Evolutionary conservation across 2,113 vertebrate species (phyloP).

Genomic region (Melierax canorus): DNA sequence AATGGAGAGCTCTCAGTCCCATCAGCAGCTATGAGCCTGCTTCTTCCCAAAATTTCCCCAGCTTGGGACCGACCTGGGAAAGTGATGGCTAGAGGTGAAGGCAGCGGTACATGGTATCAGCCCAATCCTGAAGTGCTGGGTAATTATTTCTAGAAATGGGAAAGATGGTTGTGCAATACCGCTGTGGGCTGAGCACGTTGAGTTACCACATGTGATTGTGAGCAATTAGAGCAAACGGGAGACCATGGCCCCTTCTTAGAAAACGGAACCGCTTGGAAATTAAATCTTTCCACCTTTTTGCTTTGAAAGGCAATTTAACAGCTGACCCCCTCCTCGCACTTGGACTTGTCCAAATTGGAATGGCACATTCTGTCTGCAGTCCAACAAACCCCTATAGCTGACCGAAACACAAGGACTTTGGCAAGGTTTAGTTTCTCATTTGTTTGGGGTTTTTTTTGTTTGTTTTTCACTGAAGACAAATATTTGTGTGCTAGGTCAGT

Average conservation of each 20-base stretch:
- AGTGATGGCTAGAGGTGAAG: neutral
- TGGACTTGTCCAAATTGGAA: neutral
- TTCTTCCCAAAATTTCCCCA: neutral
- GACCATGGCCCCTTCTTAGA: neutral
- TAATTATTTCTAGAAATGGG: neutral
- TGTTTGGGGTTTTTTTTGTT: neutral
- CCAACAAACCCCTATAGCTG: neutral
- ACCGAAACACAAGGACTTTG: neutral
- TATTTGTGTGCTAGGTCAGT: neutral
- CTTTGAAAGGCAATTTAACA: conserved; percentile 38
- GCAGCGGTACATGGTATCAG: neutral
- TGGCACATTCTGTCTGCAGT: neutral
- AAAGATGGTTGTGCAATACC: neutral
- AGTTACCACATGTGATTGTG: neutral
- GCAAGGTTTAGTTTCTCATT: neutral
- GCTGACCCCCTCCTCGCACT: conserved; percentile 23
- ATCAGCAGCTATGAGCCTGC: neutral
- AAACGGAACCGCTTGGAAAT: neutral
- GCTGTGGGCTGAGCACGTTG: neutral
- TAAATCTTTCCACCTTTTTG: conserved; percentile 51
- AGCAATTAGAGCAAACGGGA: neutral
- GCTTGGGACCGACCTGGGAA: neutral
- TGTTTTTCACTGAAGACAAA: conserved; percentile 5
- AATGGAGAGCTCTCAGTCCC: neutral
- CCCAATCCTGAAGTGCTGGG: neutral